These are phyloP conservation scores for Drosophila nigritarsus DNA, from an alignment of 2,888 invertebrate genomes.

Conservation along the genomic window DNA sequence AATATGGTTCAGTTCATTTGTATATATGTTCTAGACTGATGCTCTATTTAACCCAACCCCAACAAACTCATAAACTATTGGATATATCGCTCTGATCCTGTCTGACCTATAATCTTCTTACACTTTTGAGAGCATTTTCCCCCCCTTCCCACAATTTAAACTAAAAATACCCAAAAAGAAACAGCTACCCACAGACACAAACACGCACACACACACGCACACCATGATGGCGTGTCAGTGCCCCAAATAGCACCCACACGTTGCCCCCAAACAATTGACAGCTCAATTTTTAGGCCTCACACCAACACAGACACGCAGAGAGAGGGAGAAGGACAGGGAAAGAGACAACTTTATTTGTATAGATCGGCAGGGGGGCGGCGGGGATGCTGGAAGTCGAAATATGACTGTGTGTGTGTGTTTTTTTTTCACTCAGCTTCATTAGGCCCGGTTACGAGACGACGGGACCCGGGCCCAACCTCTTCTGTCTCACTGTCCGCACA, in stretches of 20 bases:
- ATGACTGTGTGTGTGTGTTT: slow-evolving; percentile 30
- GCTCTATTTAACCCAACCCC: neutral
- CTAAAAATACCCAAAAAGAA: slow-evolving; percentile 39
- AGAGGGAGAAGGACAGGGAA: neutral
- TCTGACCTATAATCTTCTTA: slow-evolving; percentile 32
- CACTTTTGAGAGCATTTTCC: slow-evolving; percentile 6
- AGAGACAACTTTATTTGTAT: slow-evolving; percentile 33
- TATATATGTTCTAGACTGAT: neutral
- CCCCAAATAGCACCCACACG: slow-evolving; percentile 74
- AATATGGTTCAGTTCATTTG: too few relatives aligned
- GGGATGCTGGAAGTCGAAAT: slow-evolving; percentile 54
- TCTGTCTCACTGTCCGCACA: slow-evolving; percentile 58
- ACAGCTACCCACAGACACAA: slow-evolving; percentile 6
- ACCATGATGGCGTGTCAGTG: slow-evolving; percentile 36
- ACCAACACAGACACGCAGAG: slow-evolving; percentile 6
- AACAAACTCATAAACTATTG: slow-evolving; percentile 24
- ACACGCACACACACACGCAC: slow-evolving; percentile 6
- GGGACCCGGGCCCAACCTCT: slow-evolving; percentile 23
- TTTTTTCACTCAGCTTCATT: slow-evolving; percentile 71
- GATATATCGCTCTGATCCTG: slow-evolving; percentile 23
- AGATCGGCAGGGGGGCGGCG: neutral
- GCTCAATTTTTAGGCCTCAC: slow-evolving; percentile 70
- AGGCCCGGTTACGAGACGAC: slow-evolving; percentile 47
- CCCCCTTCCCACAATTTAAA: slow-evolving; percentile 23
- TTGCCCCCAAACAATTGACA: slow-evolving; percentile 67